A percentile compares a stretch with the other conserved stretches of the same genome.
Conservation (phyloP, 2,113 vertebrate species). For the Actenoides lindsayi region DNA sequence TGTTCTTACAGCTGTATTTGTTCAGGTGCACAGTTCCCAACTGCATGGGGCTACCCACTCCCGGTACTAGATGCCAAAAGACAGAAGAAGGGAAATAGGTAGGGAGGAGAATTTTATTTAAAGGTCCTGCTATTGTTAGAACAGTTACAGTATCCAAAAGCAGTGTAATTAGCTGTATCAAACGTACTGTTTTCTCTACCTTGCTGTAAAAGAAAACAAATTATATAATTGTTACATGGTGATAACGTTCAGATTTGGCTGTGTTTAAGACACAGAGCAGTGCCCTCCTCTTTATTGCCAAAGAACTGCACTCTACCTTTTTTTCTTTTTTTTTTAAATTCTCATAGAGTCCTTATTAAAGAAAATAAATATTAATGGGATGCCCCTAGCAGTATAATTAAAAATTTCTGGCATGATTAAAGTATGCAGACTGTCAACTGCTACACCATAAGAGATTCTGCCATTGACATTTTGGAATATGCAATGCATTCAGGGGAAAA, state of each 20-base stretch:
- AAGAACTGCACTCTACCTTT: neutral
- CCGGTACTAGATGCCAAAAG: neutral
- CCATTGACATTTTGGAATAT: constrained; percentile 49
- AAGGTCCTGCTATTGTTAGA: constrained; percentile 34
- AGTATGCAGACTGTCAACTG: constrained; percentile 70
- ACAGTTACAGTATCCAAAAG: neutral
- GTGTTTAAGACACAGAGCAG: neutral
- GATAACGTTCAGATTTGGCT: neutral
- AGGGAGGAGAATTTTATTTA: constrained; percentile 39
- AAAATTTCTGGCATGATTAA: constrained; percentile 76
- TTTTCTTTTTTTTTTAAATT: neutral
- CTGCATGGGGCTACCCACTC: neutral
- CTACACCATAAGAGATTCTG: constrained; percentile 21
- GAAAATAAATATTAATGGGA: constrained; percentile 77
- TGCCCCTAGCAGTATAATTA: constrained; percentile 79
- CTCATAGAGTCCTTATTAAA: constrained; percentile 66
- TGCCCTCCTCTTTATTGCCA: neutral
- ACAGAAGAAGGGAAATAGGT: neutral
- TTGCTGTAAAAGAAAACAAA: neutral
- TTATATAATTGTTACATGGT: neutral
- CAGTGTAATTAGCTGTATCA: neutral
- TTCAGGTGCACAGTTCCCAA: neutral
- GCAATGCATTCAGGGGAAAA: constrained; percentile 16
- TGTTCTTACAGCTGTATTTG: constrained; percentile 52
- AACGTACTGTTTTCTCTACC: neutral